Conservation (phyloP, 2,113 vertebrate genomes). For the Brachyhypopomus occidentalis region DNA sequence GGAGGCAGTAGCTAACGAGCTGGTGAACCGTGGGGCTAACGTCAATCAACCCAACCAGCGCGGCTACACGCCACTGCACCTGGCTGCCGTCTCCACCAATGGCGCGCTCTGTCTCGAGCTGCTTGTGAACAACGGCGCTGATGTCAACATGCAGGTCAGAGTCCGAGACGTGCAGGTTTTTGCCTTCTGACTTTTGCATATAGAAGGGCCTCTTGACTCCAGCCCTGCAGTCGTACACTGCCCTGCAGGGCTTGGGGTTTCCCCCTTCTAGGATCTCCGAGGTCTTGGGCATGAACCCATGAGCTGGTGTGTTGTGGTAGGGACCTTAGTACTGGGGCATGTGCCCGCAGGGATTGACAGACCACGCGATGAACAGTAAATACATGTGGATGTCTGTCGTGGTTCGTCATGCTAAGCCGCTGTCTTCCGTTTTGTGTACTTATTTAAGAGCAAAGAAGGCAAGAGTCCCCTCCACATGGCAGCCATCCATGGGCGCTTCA, state of each 20-base stretch:
- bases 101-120: constrained; percentile 93
- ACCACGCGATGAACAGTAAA: too few relatives aligned
- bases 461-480: constrained; percentile 96
- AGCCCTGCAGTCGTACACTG: too few relatives aligned
- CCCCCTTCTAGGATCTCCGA: too few relatives aligned
- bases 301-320: too few relatives aligned
- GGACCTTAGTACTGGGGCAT: too few relatives aligned
- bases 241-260: too few relatives aligned
- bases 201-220: too few relatives aligned
- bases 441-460: constrained; percentile 90
- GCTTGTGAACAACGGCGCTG: constrained; percentile 92
- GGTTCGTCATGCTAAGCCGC: too few relatives aligned
- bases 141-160: constrained; percentile 90
- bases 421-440: background rate
- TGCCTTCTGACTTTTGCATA: too few relatives aligned
- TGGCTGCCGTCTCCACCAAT: constrained; percentile 93
- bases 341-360: too few relatives aligned
- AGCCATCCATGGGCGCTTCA: constrained; percentile 94
- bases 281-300: too few relatives aligned
- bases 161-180: background rate
- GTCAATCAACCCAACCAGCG: constrained; percentile 91
- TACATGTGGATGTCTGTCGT: too few relatives aligned
- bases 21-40: constrained; percentile 92
- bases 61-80: constrained; percentile 91
- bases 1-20: constrained; percentile 89